Conservation (phyloP, 2,888 invertebrate genomes). For the Acanthococcus lagerstroemiae region DNA sequence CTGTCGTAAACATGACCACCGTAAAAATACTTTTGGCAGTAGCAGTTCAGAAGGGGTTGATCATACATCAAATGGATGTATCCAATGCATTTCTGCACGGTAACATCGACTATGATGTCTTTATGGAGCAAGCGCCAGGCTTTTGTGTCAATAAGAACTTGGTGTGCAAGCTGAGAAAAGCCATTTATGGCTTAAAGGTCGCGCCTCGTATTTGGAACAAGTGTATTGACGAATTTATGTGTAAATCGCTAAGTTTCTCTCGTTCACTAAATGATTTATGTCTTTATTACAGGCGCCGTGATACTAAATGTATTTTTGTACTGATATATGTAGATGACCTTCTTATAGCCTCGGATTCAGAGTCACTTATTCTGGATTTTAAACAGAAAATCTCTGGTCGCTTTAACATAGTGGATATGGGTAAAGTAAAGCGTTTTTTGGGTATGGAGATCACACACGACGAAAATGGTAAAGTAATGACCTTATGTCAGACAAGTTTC, state of each 20-base stretch:
- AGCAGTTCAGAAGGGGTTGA: neutral
- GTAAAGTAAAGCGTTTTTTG: neutral
- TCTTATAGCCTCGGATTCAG: neutral
- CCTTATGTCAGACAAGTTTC: neutral
- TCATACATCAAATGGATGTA: neutral
- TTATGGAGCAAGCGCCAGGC: neutral
- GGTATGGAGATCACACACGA: neutral
- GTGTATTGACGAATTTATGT: neutral
- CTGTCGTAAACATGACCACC: neutral
- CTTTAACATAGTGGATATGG: neutral
- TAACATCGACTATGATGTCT: neutral
- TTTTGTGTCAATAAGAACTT: neutral
- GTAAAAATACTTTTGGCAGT: neutral
- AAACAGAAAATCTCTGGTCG: neutral
- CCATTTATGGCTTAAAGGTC: neutral
- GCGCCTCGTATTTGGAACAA: neutral
- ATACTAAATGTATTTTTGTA: neutral
- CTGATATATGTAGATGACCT: neutral
- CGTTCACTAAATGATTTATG: neutral
- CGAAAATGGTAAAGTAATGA: neutral
- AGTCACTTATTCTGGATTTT: rapidly evolving
- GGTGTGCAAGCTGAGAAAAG: neutral
- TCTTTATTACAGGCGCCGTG: too few relatives aligned
- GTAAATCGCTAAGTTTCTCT: neutral
- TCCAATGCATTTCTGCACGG: neutral